Base-by-base conservation (phyloP, 2,888 invertebrate species). In the Drosophila anomelani region DNA sequence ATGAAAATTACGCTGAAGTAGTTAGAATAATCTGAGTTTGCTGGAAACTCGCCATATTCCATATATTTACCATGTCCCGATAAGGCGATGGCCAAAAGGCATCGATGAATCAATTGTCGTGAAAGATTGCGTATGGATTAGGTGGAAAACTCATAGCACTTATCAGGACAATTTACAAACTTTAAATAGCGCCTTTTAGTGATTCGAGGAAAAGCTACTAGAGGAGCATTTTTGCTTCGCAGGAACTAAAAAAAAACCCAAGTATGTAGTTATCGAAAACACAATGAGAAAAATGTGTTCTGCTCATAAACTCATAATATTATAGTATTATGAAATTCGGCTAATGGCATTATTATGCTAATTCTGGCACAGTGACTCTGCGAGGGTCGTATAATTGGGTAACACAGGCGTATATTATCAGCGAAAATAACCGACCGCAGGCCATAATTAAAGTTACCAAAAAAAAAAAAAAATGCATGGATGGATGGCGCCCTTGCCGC, bases 291-390 rank as follows among this genome's bases (percentile, higher is more conserved):
- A 49, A 39, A 46, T 10, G 6, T 12, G 17, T 34, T 32, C 34
- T 36, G 51, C 23, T 29, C n/a, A 62, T 49, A 64, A 55, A 47
- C 26, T 51, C 39, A 17, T 44, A 26, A 46, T 4, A 53, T 58
- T 58, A 43, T 67, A 17, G 39, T 6, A 54, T 58, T 58, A 47
- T 55, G 44, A 73, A 76, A 76, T 66, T 71, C 63, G 60, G 58
- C 54, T 72, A 81, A 81, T 79, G 79, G 63, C 58, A 62, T 79
- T 74, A 75, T 76, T 88, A 88, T 87, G 88, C 58, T 68, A 89
- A 89, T 88, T 69, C 53, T 39, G 8, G 29, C 62, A 46, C 32
- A 71, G 39, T 41, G 20, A 17, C 46, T 46, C 38, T 47, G 29
- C 38, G 39, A 49, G 57, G 47, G 57, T 38, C 41, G 46, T 41